Evolutionary conservation across 2,888 invertebrate species (phyloP).

Genomic region (Sarcophaga rosellei): DNA sequence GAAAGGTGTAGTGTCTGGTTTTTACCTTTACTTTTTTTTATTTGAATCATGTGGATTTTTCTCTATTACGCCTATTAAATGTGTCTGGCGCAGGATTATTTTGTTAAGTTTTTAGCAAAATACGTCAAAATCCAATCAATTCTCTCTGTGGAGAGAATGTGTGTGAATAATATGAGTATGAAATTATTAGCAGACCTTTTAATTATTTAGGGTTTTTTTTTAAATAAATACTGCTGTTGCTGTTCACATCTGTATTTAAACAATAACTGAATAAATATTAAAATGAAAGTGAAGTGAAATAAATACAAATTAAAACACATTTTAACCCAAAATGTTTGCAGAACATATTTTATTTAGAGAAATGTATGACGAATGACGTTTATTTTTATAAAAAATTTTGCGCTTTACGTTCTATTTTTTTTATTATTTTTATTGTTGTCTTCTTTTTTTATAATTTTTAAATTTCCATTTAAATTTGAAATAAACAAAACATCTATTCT

Average conservation of each 20-base stretch:
- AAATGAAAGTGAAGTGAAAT: background rate
- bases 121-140: too few relatives aligned
- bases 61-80: too few relatives aligned
- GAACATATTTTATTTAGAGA: too few relatives aligned
- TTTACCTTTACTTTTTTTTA: too few relatives aligned
- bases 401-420: too few relatives aligned
- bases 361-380: too few relatives aligned
- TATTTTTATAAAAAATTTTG: too few relatives aligned
- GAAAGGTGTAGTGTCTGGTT: too few relatives aligned
- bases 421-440: background rate
- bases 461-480: background rate
- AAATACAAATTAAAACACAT: background rate
- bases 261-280: constrained; percentile 6
- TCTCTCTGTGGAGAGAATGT: constrained; percentile 21
- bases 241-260: constrained; percentile 37
- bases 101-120: too few relatives aligned
- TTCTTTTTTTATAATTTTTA: background rate
- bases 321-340: background rate
- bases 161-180: constrained; percentile 20
- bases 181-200: constrained; percentile 34
- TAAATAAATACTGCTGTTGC: background rate
- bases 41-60: background rate
- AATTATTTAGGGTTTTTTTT: constrained; percentile 38
- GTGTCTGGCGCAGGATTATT: too few relatives aligned
- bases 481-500: constrained; percentile 17